phyloP scores from a whole-genome alignment of 1,140 invertebrate species.

The Drosophila serrata region DNA sequence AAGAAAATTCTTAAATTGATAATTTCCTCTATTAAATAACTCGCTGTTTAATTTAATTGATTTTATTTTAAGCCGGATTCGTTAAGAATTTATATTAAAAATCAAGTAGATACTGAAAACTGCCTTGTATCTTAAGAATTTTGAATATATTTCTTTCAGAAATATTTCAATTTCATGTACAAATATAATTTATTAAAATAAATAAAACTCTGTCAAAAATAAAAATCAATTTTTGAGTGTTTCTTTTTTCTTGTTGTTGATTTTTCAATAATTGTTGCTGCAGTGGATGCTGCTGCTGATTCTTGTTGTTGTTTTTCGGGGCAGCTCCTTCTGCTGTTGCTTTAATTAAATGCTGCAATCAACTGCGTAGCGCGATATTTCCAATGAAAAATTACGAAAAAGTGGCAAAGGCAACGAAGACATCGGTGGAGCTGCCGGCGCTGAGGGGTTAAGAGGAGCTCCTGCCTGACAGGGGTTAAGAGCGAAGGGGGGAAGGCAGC shows the following conservation, averaged over 20 bases:
- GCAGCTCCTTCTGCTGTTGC: conserved; percentile 56
- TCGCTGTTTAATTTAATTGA: neutral
- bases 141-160: neutral
- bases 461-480: conserved; percentile 8
- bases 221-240: neutral
- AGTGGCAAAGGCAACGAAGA: conserved; percentile 62
- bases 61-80: neutral
- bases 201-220: neutral
- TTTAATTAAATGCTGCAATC: conserved; percentile 84
- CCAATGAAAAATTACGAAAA: conserved; percentile 81
- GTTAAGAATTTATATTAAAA: neutral
- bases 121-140: neutral
- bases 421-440: conserved; percentile 11
- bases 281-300: conserved; percentile 6
- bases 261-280: conserved; percentile 28
- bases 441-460: conserved; percentile 10
- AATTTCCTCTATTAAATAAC: neutral
- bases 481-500: conserved; percentile 7
- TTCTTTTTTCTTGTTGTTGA: conserved; percentile 3
- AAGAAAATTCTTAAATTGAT: no score
- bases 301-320: conserved; percentile 16
- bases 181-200: neutral
- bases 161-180: neutral
- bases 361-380: conserved; percentile 84
- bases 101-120: neutral